Percentiles rank a stretch among this genome's conserved stretches.
These are phyloP conservation scores for Agelas oroides DNA, from an alignment of 37 sponge, comb jelly and placozoan genomes.

Conservation along the genomic window DNA sequence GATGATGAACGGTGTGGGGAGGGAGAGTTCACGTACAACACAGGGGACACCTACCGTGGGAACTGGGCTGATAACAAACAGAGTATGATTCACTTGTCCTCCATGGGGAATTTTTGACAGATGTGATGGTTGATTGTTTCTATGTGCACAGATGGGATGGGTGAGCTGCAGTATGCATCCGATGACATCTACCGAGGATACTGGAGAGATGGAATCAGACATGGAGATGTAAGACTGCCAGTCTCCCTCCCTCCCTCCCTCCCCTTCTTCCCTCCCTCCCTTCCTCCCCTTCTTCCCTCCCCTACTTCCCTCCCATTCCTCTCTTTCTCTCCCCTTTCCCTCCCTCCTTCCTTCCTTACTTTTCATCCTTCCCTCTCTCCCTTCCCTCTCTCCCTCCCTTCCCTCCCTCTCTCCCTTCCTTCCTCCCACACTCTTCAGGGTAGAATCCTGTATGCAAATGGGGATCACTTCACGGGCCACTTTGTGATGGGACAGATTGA, in stretches of 20 bases:
- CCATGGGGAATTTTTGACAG: not conserved
- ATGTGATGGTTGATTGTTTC: too few relatives aligned
- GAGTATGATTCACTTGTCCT: constrained; percentile 43
- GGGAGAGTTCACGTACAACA: constrained; percentile 91
- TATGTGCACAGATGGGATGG: constrained; percentile 73
- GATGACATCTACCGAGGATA: constrained; percentile 78
- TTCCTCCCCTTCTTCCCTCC: not conserved
- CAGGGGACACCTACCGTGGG: constrained; percentile 87
- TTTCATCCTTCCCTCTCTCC: not conserved
- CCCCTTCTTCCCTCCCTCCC: too few relatives aligned
- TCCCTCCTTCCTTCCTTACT: too few relatives aligned
- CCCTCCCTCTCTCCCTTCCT: not conserved
- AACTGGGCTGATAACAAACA: constrained; percentile 83
- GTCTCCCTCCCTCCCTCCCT: too few relatives aligned
- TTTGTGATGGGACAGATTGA: constrained; percentile 80
- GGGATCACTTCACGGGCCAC: constrained; percentile 84
- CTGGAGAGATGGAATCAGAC: constrained; percentile 83
- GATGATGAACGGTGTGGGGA: constrained; percentile 93
- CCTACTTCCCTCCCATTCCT: too few relatives aligned
- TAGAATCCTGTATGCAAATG: constrained; percentile 80
- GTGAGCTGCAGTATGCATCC: constrained; percentile 73
- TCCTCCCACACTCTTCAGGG: constrained; percentile 35
- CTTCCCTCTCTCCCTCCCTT: not conserved
- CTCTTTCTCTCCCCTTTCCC: too few relatives aligned
- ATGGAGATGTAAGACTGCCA: constrained; percentile 62